phyloP scores from a whole-genome alignment of 1,140 invertebrate species.

The Brachionus calyciflorus region DNA sequence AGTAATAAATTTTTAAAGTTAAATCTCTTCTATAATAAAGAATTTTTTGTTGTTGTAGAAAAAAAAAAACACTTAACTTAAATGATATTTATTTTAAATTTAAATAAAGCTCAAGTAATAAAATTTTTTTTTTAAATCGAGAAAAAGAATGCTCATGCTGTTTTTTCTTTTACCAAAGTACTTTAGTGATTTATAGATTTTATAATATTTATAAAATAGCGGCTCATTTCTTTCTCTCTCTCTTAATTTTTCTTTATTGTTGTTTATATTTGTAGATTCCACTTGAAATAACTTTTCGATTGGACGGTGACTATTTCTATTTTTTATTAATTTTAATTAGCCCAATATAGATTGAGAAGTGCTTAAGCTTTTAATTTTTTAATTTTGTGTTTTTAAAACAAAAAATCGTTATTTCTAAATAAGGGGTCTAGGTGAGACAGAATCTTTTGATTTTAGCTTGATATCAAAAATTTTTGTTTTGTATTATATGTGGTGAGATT shows the following conservation, averaged over 20 bases:
- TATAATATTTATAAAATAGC: conserved; percentile 8
- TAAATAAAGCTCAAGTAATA: conserved; percentile 27
- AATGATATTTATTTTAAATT: conserved; percentile 41
- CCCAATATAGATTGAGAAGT: neutral
- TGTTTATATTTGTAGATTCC: conserved; percentile 36
- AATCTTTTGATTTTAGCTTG: too few species aligned
- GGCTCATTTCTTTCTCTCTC: neutral
- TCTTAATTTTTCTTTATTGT: neutral
- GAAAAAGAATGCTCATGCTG: conserved; percentile 40
- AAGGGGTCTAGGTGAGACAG: neutral
- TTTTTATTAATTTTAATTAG: too few species aligned
- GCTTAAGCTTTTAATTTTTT: neutral
- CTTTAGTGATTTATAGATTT: conserved; percentile 36
- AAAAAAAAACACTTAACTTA: conserved; percentile 37
- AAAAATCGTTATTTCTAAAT: too few species aligned
- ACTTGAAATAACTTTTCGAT: conserved; percentile 25
- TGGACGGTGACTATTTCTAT: conserved; percentile 36
- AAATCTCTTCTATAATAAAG: too few species aligned
- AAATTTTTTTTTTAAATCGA: too few species aligned
- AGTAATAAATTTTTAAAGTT: neutral
- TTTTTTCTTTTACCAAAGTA: conserved; percentile 30
- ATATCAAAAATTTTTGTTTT: too few species aligned
- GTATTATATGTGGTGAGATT: too few species aligned
- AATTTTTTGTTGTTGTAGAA: too few species aligned
- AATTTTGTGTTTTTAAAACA: neutral